A percentile compares a stretch with the other conserved stretches of the same genome.
Evolutionary conservation across 2,113 vertebrate species (phyloP).

Genomic region (Sylvilagus bachmani): DNA sequence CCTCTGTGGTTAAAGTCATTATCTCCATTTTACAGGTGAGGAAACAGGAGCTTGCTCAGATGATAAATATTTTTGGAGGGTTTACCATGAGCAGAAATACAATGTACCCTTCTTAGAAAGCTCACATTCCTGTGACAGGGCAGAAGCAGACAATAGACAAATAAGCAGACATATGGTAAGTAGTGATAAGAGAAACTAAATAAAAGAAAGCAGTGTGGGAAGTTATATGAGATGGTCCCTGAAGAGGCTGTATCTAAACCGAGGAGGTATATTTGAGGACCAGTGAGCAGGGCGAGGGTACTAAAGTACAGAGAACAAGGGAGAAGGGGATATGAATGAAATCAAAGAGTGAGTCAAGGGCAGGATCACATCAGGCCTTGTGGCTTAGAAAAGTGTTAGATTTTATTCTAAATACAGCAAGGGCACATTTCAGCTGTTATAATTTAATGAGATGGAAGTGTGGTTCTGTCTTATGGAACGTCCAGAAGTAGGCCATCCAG

Average conservation of each 20-base stretch:
- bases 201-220: background rate
- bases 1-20: background rate
- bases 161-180: background rate
- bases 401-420: background rate
- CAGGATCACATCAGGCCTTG: background rate
- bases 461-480: background rate
- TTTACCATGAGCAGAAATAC: background rate
- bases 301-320: background rate
- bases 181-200: background rate
- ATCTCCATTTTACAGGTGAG: background rate
- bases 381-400: background rate
- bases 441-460: background rate
- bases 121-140: background rate
- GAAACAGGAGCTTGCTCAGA: background rate
- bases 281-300: background rate
- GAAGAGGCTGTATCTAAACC: background rate
- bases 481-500: background rate
- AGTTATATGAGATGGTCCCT: background rate
- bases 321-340: background rate
- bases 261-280: background rate
- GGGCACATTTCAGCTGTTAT: background rate
- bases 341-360: background rate
- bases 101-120: background rate
- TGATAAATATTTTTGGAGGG: constrained; percentile 11
- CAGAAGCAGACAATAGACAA: background rate